A percentile compares a stretch with the other conserved stretches of the same genome.
Conservation (phyloP, 2,113 vertebrate species). For the Corythoichthys intestinalis region DNA sequence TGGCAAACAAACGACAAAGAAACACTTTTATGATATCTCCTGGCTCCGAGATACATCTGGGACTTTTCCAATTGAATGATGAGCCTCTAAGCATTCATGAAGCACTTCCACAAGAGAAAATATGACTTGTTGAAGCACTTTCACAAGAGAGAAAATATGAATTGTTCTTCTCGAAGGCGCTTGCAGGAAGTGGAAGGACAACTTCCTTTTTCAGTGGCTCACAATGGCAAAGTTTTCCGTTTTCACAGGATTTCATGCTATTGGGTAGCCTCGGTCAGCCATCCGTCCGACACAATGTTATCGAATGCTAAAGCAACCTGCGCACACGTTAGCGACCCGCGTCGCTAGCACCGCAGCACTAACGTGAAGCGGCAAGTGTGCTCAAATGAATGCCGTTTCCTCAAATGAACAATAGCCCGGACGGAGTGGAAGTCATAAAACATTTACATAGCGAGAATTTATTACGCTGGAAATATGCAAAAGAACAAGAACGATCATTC, state of each 20-base stretch:
- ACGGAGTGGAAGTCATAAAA: conserved; percentile 51
- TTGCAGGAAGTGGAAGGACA: conserved; percentile 61
- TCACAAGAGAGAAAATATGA: conserved; percentile 39
- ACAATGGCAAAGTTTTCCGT: conserved; percentile 49
- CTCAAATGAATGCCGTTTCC: conserved; percentile 38
- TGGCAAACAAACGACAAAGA: not conserved
- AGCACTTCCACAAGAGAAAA: conserved; percentile 20
- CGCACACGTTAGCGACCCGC: conserved; percentile 38
- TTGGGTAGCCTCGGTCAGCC: conserved; percentile 34
- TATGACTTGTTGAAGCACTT: conserved; percentile 51
- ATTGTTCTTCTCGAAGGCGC: conserved; percentile 61
- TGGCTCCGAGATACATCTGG: not conserved
- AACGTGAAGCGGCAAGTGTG: conserved; percentile 28
- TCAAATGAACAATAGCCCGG: conserved; percentile 42
- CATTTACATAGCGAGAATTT: not conserved
- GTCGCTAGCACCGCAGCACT: conserved; percentile 15
- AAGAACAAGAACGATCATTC: not conserved
- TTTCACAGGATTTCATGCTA: conserved; percentile 47
- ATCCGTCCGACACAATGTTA: conserved; percentile 69
- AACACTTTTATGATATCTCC: not conserved
- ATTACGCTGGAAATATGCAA: conserved; percentile 3
- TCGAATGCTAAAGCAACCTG: conserved; percentile 49
- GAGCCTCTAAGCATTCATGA: not conserved
- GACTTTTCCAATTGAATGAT: not conserved
- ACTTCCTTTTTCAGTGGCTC: conserved; percentile 58